A percentile compares a stretch with the other conserved stretches of the same genome.
Conservation (phyloP, 2,797 vertebrate species). For the Pseudochirops corinnae region DNA sequence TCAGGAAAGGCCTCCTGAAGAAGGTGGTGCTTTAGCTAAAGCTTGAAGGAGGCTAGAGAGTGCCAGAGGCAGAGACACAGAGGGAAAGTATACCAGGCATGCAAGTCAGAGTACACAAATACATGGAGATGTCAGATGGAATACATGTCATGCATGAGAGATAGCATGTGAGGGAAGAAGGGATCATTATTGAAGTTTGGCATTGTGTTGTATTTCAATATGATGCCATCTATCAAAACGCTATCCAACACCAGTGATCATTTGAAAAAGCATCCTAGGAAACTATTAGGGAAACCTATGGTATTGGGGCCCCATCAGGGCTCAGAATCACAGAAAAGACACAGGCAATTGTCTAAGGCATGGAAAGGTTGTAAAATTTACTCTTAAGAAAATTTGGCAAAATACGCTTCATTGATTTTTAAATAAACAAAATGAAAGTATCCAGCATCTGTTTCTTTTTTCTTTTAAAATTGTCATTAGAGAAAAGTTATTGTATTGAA, state of each 20-base stretch:
- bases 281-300: conserved; percentile 76
- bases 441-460: neutral
- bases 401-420: conserved; percentile 45
- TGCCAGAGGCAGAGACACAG: neutral
- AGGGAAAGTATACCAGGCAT: neutral
- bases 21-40: neutral
- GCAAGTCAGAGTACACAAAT: neutral
- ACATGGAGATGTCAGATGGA: neutral
- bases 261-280: conserved; percentile 74
- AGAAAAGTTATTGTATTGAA: conserved; percentile 15
- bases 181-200: conserved; percentile 73
- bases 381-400: conserved; percentile 21
- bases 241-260: conserved; percentile 74
- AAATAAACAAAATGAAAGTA: conserved; percentile 12
- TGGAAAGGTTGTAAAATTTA: conserved; percentile 71
- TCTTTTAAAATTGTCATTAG: conserved; percentile 31
- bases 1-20: neutral
- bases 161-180: conserved; percentile 60
- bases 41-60: neutral
- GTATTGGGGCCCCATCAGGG: conserved; percentile 73
- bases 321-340: conserved; percentile 74
- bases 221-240: conserved; percentile 65
- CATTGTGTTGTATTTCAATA: conserved; percentile 74
- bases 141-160: neutral
- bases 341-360: conserved; percentile 55